A percentile compares a stretch with the other conserved stretches of the same genome.
Evolutionary conservation across 2,797 vertebrate genomes (phyloP).

Genomic region (Tadarida brasiliensis): DNA sequence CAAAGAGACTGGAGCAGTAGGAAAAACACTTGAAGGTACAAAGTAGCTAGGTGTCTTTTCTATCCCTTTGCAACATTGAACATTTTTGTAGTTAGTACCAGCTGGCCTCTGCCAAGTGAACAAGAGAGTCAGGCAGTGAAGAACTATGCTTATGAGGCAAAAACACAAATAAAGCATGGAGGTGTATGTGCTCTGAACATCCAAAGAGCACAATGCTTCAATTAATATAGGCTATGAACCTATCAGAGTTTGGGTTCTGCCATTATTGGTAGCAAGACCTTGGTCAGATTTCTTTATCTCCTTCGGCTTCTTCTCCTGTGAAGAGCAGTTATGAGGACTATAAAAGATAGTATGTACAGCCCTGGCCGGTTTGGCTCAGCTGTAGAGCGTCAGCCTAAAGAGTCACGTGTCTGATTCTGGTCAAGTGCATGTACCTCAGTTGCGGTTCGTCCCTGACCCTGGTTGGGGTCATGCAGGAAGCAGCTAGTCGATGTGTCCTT

Average conservation of each 20-base stretch:
- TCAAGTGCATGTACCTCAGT: too few species aligned
- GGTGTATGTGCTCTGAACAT: background rate
- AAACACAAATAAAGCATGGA: background rate
- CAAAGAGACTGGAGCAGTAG: background rate
- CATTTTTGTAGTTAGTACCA: background rate
- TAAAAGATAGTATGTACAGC: background rate
- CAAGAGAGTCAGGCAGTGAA: background rate
- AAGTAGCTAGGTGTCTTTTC: background rate
- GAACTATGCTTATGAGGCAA: background rate
- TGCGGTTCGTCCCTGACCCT: too few species aligned
- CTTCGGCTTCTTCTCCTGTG: background rate
- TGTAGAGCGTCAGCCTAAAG: too few species aligned
- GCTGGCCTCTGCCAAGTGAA: background rate
- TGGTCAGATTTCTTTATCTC: background rate
- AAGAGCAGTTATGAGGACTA: background rate
- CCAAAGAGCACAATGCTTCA: background rate
- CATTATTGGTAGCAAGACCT: background rate
- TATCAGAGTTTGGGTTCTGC: background rate
- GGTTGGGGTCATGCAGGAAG: too few species aligned
- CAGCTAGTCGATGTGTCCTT: too few species aligned
- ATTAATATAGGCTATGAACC: background rate
- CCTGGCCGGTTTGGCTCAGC: too few species aligned
- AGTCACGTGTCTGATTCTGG: too few species aligned
- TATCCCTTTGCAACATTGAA: background rate
- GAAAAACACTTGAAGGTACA: background rate